Evolutionary conservation across 2,113 vertebrate genomes (phyloP).

Genomic region (Indicator maculatus): DNA sequence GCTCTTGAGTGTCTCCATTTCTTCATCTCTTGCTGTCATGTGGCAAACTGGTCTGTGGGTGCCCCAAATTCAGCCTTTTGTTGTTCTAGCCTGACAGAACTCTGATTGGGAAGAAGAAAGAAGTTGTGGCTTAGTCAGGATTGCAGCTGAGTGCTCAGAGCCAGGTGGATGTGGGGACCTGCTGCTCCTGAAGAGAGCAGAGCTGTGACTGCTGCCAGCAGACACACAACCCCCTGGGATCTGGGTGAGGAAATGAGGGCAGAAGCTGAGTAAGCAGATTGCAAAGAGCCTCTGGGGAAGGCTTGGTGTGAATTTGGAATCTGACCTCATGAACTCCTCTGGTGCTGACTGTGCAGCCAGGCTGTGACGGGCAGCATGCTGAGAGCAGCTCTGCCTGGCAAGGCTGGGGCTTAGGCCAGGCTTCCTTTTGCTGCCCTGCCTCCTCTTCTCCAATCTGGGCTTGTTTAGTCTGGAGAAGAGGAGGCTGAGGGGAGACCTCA

Average conservation of each 20-base stretch:
- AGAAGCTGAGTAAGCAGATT: not conserved
- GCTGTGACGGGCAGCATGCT: not conserved
- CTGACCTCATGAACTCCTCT: not conserved
- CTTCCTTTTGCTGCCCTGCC: not conserved
- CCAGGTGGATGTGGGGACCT: not conserved
- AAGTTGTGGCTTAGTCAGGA: not conserved
- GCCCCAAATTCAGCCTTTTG: not conserved
- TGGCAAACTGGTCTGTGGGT: not conserved
- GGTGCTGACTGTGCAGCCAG: rapidly evolving
- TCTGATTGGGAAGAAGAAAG: not conserved
- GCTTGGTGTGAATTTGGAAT: not conserved
- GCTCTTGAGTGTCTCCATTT: not conserved
- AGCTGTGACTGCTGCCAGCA: not conserved
- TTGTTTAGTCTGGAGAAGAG: too few species aligned
- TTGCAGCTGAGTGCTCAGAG: not conserved
- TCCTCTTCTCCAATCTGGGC: too few species aligned
- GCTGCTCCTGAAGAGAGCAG: not conserved
- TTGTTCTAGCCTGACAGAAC: not conserved
- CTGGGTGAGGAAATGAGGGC: not conserved
- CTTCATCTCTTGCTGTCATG: not conserved
- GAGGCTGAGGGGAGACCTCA: too few species aligned
- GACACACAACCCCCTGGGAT: not conserved
- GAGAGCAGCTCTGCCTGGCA: too few species aligned
- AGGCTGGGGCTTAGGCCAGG: not conserved
- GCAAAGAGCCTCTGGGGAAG: not conserved